Base-by-base conservation (phyloP, 2,797 vertebrate genomes). In the Enoplosus armatus region DNA sequence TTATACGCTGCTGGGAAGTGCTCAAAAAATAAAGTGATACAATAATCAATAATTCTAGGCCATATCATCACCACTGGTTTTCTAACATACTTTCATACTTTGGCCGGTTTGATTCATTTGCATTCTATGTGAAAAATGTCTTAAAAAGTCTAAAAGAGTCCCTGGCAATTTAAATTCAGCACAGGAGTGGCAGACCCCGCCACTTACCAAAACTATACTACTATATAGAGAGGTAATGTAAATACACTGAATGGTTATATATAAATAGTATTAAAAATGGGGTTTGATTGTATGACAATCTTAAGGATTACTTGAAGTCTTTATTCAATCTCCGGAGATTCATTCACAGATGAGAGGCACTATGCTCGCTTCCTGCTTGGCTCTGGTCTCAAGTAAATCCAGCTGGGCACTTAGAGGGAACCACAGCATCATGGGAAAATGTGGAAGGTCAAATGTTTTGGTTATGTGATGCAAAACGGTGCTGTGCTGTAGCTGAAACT, bases 361-460 rank as follows among this genome's bases (percentile, higher is more conserved):
- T 24, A 0, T 1, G 8, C 20, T 54, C 3, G 6, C 75, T 85
- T 89, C 80, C 82, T 78, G 72, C 31, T 73, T 37, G 45, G 73
- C 39, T 62, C 31, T 41, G 10, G 18, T 66, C 71, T 78, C 24
- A 45, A 77, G 61, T 54, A 0, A 72, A 72, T 48, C 65, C 79
- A 79, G 65, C 71, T 75, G 75, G 53, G 29, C 24, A 12, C n/a
- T 45, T 16, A 9, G 29, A 61, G 72, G 18, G 71, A 79, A 53
- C 33, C 29, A 9, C 6, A 20, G 85, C 72, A 78, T 75, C 66
- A 83, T 89, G 90, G 83, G 86, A 90, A 89, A 87, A 86, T 62
- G 47, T 66, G 1, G 26, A 70, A 73, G 85, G 79, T 85, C 72
- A 63, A 47, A 54, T 71, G 45, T 66, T 84, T 54, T 27, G 20